Evolutionary conservation across 1,140 invertebrate species (phyloP).

Genomic region (Neotoxoptera formosana): DNA sequence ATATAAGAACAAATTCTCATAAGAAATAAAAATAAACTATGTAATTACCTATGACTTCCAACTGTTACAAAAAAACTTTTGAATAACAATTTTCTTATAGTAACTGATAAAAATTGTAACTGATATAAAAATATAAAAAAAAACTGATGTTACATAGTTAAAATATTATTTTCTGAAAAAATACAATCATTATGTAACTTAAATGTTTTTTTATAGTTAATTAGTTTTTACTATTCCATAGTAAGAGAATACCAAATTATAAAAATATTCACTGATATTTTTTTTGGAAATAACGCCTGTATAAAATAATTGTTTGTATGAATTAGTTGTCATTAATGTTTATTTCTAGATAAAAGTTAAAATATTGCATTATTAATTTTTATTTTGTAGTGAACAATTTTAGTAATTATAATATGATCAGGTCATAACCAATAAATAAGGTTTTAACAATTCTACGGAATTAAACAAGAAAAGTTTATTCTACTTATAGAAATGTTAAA

Average conservation of each 20-base stretch:
- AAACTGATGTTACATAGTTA: not conserved
- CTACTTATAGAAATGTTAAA: constrained; percentile 24
- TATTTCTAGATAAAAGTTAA: not conserved
- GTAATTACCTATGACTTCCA: not conserved
- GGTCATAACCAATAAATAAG: not conserved
- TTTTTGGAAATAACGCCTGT: not conserved
- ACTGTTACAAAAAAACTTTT: not conserved
- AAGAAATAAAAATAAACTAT: not conserved
- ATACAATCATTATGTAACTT: not conserved
- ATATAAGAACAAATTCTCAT: not conserved
- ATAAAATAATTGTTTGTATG: not conserved
- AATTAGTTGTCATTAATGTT: not conserved
- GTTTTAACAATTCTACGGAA: not conserved
- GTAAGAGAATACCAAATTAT: not conserved
- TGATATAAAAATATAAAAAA: no score
- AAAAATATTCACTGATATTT: not conserved
- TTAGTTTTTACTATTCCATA: not conserved
- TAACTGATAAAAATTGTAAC: not conserved
- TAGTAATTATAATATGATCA: not conserved
- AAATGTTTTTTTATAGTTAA: not conserved
- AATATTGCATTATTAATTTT: not conserved
- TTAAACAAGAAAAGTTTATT: constrained; percentile 36
- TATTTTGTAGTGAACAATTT: not conserved
- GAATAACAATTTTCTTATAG: not conserved
- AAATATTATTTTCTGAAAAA: not conserved